Evolutionary conservation across 2,113 vertebrate species (phyloP), one percentile per base, ranked within the genome.

Genomic region (Nerophis lumbriciformis): DNA sequence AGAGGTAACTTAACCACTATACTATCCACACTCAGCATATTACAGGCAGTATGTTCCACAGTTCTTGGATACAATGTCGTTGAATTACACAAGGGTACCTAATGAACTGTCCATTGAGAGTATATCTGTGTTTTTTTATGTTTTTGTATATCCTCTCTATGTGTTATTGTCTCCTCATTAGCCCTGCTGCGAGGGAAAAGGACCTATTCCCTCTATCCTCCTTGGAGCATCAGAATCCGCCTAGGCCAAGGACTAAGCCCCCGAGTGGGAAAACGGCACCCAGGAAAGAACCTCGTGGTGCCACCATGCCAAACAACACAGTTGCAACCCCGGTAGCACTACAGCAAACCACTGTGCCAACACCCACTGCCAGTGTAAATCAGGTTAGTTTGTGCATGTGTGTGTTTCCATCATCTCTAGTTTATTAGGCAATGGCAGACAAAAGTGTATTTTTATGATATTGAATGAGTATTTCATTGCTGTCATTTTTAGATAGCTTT

Each of bases 101-200:
- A 42, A 42, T 42, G 9, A 42, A 42, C 39, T 42, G 39, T 19
- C 19, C 39, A 38, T 38, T 38, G 37, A 42, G 39, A 8, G 39
- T 42, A 42, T 3, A 42, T 6, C 4, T 52, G 50, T 4, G 12
- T 9, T 12, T 11, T 53, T 6, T 50, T 12, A 11, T 11, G 28
- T 8, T 51, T 35, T 14, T 14, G 51, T 1, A 13, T 13, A 8
- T 72, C 61, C 38, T 74, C 21, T n/a, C 6, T n/a, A 48, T 60
- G 37, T 61, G 39, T 58, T 48, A 50, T 19, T 57, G 19, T 36
- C 6, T 21, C 39, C 3, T 85, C 77, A 72, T 76, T 83, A 94
- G 91, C 88, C 93, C 90, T 60, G 91, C 92, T 66, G 90, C 92
- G 70, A 95, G 95, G 91, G 95, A 97, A 65, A 98, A 94, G 87